Evolutionary conservation across 2,888 invertebrate species (phyloP).

Genomic region (Luperina nickerlii): DNA sequence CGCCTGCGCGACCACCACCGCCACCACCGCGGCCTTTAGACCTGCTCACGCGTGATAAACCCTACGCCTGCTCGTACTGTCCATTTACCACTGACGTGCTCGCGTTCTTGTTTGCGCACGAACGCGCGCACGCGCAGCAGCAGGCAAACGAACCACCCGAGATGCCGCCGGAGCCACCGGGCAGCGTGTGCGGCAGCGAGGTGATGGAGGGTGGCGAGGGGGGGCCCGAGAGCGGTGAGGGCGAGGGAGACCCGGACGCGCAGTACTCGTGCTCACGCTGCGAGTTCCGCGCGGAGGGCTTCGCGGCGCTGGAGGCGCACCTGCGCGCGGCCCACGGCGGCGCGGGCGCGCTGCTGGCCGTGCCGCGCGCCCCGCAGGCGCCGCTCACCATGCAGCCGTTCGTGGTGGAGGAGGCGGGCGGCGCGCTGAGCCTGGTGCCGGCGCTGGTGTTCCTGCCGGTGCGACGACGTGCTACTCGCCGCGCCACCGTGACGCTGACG

Average conservation of each 20-base stretch:
- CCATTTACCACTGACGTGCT: conserved; percentile 97
- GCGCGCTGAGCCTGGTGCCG: conserved; percentile 94
- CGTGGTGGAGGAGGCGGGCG: conserved; percentile 92
- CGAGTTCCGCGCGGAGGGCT: conserved; percentile 87
- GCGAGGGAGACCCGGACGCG: conserved; percentile 76
- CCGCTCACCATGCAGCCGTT: conserved; percentile 98
- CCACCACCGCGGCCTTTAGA: conserved; percentile 90
- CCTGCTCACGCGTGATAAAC: conserved; percentile 91
- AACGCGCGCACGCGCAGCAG: conserved; percentile 93
- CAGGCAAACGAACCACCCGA: conserved; percentile 75
- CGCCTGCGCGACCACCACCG: conserved; percentile 84
- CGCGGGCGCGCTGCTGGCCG: conserved; percentile 88
- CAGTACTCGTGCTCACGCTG: conserved; percentile 88
- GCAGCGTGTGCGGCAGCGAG: conserved; percentile 66
- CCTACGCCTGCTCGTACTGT: conserved; percentile 97
- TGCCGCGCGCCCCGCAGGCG: conserved; percentile 92
- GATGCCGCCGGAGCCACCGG: conserved; percentile 58
- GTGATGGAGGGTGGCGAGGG: conserved; percentile 62
- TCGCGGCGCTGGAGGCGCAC: conserved; percentile 87
- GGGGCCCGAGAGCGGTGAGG: conserved; percentile 70
- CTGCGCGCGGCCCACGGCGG: conserved; percentile 88
- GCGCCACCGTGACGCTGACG: conserved; percentile 97
- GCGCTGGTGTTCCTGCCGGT: conserved; percentile 98
- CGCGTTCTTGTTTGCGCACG: conserved; percentile 97
- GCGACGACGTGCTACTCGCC: conserved; percentile 95